Conservation (phyloP, 2,113 vertebrate species). For the Catharus fuscescens region DNA sequence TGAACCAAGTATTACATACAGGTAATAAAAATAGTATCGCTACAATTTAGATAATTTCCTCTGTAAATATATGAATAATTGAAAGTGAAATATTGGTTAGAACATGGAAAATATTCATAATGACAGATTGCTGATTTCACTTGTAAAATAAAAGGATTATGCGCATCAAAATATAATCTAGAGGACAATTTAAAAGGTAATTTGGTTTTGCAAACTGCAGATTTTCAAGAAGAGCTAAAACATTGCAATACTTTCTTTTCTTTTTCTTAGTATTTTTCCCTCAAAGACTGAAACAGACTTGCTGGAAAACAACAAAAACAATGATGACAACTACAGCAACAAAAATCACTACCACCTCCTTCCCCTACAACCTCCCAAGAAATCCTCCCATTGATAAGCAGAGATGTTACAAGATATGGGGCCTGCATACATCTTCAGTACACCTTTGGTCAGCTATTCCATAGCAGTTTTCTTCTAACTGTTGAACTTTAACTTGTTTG, state of each 20-base stretch:
- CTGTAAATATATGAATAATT: not conserved
- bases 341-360: accelerated
- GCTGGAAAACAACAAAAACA: not conserved
- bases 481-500: not conserved
- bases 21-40: not conserved
- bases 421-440: not conserved
- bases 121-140: not conserved
- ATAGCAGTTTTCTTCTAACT: not conserved
- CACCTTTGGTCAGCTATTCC: not conserved
- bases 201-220: not conserved
- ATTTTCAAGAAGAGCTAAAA: not conserved
- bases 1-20: not conserved
- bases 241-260: accelerated
- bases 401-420: not conserved
- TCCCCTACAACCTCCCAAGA: not conserved
- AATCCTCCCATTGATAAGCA: not conserved
- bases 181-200: not conserved
- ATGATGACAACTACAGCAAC: not conserved
- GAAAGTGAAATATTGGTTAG: not conserved
- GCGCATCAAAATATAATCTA: not conserved
- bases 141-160: not conserved
- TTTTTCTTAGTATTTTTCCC: not conserved
- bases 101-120: not conserved
- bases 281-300: not conserved
- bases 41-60: not conserved